These are phyloP conservation scores for Carabus problematicus DNA, from an alignment of 2,888 invertebrate species.

Conservation along the genomic window DNA sequence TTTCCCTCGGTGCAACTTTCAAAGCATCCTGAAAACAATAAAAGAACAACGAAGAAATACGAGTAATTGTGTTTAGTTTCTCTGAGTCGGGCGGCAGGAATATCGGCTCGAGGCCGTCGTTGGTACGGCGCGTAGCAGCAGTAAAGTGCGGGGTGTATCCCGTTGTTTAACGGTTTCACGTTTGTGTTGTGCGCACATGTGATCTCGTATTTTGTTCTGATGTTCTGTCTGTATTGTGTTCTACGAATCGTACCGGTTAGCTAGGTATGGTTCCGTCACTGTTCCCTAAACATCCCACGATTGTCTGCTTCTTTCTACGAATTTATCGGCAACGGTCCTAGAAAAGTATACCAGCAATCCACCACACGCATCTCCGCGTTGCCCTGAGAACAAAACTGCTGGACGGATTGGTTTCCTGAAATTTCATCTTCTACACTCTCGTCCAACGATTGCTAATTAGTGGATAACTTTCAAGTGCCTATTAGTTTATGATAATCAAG, in stretches of 20 bases:
- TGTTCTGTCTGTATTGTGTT: too few relatives aligned
- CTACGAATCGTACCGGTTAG: too few relatives aligned
- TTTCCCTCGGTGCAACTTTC: conserved; percentile 24
- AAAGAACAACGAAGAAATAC: conserved; percentile 31
- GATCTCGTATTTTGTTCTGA: background rate
- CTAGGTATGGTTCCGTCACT: too few relatives aligned
- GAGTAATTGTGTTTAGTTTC: conserved; percentile 32
- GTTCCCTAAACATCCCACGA: too few relatives aligned
- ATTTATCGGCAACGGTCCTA: too few relatives aligned
- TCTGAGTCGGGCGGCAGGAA: background rate
- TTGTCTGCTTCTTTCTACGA: too few relatives aligned
- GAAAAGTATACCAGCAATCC: background rate
- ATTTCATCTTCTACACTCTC: background rate
- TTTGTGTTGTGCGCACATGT: conserved; percentile 21
- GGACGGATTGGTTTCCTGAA: conserved; percentile 22
- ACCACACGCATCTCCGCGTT: background rate
- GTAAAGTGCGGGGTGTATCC: background rate
- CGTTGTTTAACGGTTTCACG: conserved; percentile 28
- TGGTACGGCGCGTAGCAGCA: too few relatives aligned
- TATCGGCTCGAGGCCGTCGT: background rate
- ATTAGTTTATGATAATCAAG: too few relatives aligned
- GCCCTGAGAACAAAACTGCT: background rate
- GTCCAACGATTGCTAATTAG: too few relatives aligned
- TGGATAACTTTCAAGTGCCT: too few relatives aligned
- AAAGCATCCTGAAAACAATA: conserved; percentile 18